Evolutionary conservation across 2,888 invertebrate genomes (phyloP).

Genomic region (Galerucella nymphaeae): DNA sequence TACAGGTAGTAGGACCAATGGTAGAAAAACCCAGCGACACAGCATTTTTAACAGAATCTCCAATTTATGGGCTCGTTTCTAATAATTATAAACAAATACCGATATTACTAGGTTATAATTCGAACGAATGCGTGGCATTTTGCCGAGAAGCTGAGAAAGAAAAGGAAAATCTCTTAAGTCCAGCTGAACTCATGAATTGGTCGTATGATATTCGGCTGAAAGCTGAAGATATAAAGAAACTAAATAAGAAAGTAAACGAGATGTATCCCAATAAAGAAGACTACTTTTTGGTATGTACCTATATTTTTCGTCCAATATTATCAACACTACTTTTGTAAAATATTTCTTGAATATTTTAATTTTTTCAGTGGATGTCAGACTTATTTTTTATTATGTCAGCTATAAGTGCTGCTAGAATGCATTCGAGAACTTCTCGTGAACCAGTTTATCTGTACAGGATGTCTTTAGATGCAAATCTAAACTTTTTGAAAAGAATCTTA

Average conservation of each 20-base stretch:
- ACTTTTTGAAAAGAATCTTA: conserved; percentile 21
- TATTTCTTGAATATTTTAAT: background rate
- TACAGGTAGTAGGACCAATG: conserved; percentile 28
- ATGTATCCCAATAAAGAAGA: background rate
- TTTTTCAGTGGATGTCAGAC: conserved; percentile 27
- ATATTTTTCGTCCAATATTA: no score
- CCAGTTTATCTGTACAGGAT: conserved; percentile 42
- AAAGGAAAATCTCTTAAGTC: background rate
- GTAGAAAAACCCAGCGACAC: conserved; percentile 36
- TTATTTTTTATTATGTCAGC: conserved; percentile 30
- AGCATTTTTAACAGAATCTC: conserved; percentile 43
- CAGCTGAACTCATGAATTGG: background rate
- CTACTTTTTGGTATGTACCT: background rate
- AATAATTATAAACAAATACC: conserved; percentile 50
- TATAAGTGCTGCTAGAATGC: conserved; percentile 22
- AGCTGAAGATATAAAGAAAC: background rate
- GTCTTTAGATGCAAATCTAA: conserved; percentile 29
- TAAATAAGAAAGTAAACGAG: background rate
- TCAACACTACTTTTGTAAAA: no score
- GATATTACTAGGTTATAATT: conserved; percentile 39
- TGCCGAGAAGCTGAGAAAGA: background rate
- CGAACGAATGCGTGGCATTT: conserved; percentile 24
- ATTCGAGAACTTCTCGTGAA: conserved; percentile 20
- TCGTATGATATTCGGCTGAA: background rate
- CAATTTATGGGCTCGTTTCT: conserved; percentile 40